Evolutionary conservation across 2,113 vertebrate genomes (phyloP).

Genomic region (Felis chaus): DNA sequence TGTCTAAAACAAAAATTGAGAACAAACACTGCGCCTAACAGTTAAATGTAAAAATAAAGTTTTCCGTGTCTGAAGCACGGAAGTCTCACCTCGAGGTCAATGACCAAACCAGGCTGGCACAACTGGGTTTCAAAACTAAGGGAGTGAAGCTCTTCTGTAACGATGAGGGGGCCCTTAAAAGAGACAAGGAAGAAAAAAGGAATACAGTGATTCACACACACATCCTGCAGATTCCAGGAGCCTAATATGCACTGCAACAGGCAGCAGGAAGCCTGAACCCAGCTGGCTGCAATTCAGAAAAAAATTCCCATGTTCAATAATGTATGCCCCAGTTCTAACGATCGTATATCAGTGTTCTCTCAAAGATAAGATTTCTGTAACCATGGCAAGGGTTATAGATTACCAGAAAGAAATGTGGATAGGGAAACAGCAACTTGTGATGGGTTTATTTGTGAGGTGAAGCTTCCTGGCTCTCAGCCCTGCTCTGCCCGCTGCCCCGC

Average conservation of each 20-base stretch:
- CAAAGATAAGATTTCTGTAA: neutral
- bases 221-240: neutral
- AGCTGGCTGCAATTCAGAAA: neutral
- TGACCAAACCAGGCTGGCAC: slow-evolving; percentile 90
- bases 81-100: slow-evolving; percentile 93
- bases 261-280: neutral
- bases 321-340: neutral
- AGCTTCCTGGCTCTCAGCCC: neutral
- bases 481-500: neutral
- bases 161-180: slow-evolving; percentile 94
- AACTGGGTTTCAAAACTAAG: slow-evolving; percentile 96
- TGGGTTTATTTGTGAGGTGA: neutral
- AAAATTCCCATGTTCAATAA: neutral
- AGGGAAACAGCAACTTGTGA: neutral
- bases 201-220: neutral
- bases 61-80: neutral
- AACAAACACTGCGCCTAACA: neutral
- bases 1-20: neutral
- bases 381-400: neutral
- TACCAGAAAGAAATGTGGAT: neutral
- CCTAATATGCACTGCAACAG: neutral
- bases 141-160: slow-evolving; percentile 98
- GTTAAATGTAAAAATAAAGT: neutral
- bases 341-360: neutral
- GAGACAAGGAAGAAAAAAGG: neutral